Evolutionary conservation across 1,140 invertebrate species (phyloP).

Genomic region (Heliconius nattereri): DNA sequence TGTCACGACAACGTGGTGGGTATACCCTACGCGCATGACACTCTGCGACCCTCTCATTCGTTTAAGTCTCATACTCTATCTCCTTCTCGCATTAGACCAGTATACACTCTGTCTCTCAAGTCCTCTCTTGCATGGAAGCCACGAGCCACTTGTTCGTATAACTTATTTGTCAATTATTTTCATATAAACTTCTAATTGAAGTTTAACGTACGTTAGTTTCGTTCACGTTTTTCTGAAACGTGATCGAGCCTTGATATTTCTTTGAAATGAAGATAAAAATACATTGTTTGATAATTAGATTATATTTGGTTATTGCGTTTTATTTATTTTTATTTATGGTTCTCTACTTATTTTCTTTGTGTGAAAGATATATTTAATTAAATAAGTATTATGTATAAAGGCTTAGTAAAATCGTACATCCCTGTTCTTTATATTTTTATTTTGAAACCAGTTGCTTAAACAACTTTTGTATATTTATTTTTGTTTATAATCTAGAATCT

Average conservation of each 20-base stretch:
- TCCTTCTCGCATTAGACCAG: neutral
- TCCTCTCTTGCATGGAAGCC: neutral
- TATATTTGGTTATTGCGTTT: constrained; percentile 1
- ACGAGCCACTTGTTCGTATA: constrained; percentile 4
- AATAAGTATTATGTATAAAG: neutral
- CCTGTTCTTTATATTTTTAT: neutral
- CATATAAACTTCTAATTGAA: constrained; percentile 5
- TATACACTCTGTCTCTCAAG: neutral
- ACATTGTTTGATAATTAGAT: neutral
- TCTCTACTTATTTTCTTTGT: neutral
- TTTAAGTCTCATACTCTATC: neutral
- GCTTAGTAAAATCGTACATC: neutral
- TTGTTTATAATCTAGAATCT: neutral
- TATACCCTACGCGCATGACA: neutral
- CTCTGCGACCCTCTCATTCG: neutral
- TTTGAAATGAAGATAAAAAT: neutral
- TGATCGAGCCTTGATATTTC: neutral
- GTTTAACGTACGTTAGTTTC: neutral
- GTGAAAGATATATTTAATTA: neutral
- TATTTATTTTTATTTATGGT: neutral
- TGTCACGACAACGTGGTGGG: neutral
- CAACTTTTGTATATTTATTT: neutral
- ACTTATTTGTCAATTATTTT: constrained; percentile 5
- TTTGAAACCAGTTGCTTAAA: neutral
- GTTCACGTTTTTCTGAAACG: constrained; percentile 5